phyloP scores from a whole-genome alignment of 2,888 invertebrate species.

The Drosophila formosana region DNA sequence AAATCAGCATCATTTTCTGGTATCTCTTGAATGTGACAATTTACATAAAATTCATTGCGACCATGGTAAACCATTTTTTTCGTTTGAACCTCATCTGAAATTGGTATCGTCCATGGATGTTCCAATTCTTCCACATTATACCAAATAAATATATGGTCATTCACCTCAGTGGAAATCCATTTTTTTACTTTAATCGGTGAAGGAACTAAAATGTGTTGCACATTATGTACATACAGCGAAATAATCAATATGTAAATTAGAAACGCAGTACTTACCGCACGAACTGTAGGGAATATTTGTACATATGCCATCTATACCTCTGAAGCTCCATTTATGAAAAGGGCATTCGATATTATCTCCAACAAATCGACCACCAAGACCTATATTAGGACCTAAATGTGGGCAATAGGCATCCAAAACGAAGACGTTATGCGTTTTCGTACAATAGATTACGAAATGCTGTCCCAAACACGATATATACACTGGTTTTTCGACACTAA shows the following conservation, averaged over 20 bases:
- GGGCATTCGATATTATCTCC: conserved; percentile 94
- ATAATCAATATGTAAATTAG: not conserved
- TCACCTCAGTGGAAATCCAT: conserved; percentile 90
- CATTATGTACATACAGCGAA: not conserved
- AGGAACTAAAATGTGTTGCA: conserved; percentile 87
- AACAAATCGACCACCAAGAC: conserved; percentile 90
- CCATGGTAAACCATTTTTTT: conserved; percentile 90
- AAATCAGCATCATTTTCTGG: conserved; percentile 96
- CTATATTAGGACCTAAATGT: conserved; percentile 95
- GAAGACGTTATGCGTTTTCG: conserved; percentile 87
- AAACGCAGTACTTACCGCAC: conserved; percentile 82
- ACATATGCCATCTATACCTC: conserved; percentile 90
- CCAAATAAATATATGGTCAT: conserved; percentile 93
- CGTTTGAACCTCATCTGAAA: conserved; percentile 86
- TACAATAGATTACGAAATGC: conserved; percentile 90
- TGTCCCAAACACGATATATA: conserved; percentile 90
- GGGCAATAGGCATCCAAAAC: conserved; percentile 95
- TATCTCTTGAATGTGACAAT: conserved; percentile 92
- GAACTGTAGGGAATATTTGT: conserved; percentile 90
- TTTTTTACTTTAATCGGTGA: conserved; percentile 89
- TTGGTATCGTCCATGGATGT: conserved; percentile 89
- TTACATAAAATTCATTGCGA: conserved; percentile 91
- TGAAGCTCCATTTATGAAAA: conserved; percentile 95
- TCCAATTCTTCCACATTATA: conserved; percentile 90
- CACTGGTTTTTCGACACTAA: conserved; percentile 87